These are phyloP conservation scores for Petrocephalus sullivani DNA, from an alignment of 2,797 vertebrate genomes.

Conservation along the genomic window DNA sequence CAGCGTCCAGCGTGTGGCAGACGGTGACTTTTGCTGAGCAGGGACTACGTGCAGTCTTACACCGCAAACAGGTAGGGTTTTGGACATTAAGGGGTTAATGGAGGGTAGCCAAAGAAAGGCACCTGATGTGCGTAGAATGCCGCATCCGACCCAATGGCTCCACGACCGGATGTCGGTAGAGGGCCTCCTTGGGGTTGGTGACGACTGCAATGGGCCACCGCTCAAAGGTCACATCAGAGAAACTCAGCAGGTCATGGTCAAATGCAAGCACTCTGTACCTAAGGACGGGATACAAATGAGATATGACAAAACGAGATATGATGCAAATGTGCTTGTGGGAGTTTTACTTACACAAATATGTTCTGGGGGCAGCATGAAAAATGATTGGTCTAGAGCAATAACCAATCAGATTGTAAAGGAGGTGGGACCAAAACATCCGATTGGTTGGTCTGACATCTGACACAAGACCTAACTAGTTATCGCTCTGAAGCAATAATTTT, in stretches of 20 bases:
- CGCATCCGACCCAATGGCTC: constrained; percentile 78
- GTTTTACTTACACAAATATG: too few species aligned
- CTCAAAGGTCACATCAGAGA: constrained; percentile 80
- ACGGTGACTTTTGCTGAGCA: background rate
- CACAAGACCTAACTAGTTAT: too few species aligned
- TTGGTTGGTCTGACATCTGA: too few species aligned
- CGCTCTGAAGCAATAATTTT: too few species aligned
- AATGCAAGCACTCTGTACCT: constrained; percentile 89
- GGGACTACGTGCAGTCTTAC: background rate
- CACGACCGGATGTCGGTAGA: constrained; percentile 76
- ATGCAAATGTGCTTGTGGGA: too few species aligned
- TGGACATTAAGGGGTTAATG: background rate
- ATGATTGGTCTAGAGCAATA: too few species aligned
- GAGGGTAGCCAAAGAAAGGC: constrained; percentile 40
- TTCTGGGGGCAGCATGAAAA: too few species aligned
- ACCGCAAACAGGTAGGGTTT: background rate
- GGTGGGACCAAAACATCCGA: too few species aligned
- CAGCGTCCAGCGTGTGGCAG: background rate
- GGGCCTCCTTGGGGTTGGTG: constrained; percentile 90
- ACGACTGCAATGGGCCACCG: constrained; percentile 89
- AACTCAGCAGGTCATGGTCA: constrained; percentile 93
- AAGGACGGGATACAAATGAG: background rate
- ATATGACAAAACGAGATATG: too few species aligned
- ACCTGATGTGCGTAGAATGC: constrained; percentile 92
- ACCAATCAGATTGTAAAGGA: too few species aligned